Percentiles rank a stretch among this genome's conserved stretches.
Evolutionary conservation across 2,797 vertebrate species (phyloP).

Genomic region (Mormyrops boulengeri): DNA sequence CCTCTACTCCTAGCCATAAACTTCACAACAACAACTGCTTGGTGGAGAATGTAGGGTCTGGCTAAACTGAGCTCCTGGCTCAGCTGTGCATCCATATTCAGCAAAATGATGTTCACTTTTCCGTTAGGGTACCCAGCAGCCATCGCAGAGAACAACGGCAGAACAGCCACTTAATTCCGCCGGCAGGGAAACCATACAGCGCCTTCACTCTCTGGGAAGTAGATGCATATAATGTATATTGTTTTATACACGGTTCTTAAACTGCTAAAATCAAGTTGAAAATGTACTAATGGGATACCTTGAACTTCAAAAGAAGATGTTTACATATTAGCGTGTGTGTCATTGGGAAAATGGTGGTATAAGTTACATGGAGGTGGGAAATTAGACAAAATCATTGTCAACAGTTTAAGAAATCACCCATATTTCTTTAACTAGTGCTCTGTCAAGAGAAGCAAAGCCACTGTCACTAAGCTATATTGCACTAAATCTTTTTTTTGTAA

Average conservation of each 20-base stretch:
- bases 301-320: too few relatives aligned
- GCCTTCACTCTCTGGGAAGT: too few relatives aligned
- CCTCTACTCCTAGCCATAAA: neutral
- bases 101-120: neutral
- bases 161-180: neutral
- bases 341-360: too few relatives aligned
- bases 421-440: too few relatives aligned
- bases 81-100: neutral
- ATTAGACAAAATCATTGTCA: too few relatives aligned
- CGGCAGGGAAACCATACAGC: neutral
- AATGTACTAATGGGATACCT: too few relatives aligned
- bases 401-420: too few relatives aligned
- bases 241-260: neutral
- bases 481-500: too few relatives aligned
- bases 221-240: neutral
- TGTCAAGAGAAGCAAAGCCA: too few relatives aligned
- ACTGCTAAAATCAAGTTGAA: neutral
- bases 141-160: neutral
- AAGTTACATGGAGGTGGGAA: too few relatives aligned
- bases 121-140: neutral
- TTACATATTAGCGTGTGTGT: too few relatives aligned
- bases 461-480: too few relatives aligned
- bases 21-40: neutral
- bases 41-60: neutral
- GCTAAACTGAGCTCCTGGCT: neutral